Conservation (phyloP, 2,888 invertebrate genomes). For the Ectobius pallidus region DNA sequence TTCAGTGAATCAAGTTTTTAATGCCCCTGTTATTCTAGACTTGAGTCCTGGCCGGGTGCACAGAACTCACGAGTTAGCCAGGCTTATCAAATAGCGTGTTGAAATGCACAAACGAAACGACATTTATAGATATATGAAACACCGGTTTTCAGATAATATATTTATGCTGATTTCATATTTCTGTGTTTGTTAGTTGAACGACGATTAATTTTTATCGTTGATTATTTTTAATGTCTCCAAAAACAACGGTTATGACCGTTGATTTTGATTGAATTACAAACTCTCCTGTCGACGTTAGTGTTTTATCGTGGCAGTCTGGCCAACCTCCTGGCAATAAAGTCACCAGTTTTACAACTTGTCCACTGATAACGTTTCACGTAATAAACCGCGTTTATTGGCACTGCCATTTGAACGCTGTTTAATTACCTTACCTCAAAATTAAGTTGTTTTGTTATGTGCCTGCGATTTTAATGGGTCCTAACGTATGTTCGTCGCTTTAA, state of each 20-base stretch:
- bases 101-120: not conserved
- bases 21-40: not conserved
- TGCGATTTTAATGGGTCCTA: too few relatives aligned
- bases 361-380: not conserved
- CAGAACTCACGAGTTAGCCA: too few relatives aligned
- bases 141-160: not conserved
- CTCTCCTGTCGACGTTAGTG: not conserved
- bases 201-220: conserved; percentile 9
- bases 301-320: not conserved
- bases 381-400: too few relatives aligned
- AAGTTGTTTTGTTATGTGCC: too few relatives aligned
- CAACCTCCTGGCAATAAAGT: not conserved
- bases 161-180: not conserved
- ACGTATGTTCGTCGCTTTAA: too few relatives aligned
- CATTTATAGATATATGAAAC: conserved; percentile 15
- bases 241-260: not conserved
- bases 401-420: too few relatives aligned
- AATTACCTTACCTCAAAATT: too few relatives aligned
- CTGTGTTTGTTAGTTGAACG: conserved; percentile 18
- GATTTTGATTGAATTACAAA: not conserved
- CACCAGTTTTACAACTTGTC: not conserved
- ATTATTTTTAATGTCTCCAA: not conserved
- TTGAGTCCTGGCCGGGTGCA: not conserved
- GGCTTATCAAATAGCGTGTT: conserved; percentile 8
- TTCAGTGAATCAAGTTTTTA: too few relatives aligned